Evolutionary conservation across 1,140 invertebrate species (phyloP).

Genomic region (Notospermus geniculatus): DNA sequence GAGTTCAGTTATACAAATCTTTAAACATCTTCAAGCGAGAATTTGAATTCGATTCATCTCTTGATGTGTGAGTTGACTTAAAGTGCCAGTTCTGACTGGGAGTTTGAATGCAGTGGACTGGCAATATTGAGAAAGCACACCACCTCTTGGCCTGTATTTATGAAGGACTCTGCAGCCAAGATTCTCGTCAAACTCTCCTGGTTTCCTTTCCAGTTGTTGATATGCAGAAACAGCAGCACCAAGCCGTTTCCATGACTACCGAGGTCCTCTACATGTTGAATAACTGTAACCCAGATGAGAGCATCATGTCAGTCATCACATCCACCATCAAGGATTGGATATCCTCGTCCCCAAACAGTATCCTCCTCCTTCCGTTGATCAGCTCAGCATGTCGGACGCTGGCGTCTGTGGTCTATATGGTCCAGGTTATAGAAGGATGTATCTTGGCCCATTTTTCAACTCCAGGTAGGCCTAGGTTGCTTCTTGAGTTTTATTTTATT

Average conservation of each 20-base stretch:
- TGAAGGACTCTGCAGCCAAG: too few relatives aligned
- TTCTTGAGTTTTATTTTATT: not conserved
- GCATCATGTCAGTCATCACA: slow-evolving; percentile 54
- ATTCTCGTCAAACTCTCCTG: too few relatives aligned
- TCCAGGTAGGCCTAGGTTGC: slow-evolving; percentile 29
- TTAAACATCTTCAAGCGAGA: too few relatives aligned
- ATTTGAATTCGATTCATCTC: too few relatives aligned
- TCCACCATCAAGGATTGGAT: slow-evolving; percentile 58
- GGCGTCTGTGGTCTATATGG: slow-evolving; percentile 46
- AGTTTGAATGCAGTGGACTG: too few relatives aligned
- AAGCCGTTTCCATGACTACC: slow-evolving; percentile 59
- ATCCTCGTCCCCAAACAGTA: slow-evolving; percentile 41
- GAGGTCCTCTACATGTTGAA: slow-evolving; percentile 56
- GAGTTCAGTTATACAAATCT: slow-evolving; percentile 42
- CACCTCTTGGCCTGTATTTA: too few relatives aligned
- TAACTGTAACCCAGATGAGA: slow-evolving; percentile 56
- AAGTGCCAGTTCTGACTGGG: too few relatives aligned
- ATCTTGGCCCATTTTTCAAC: slow-evolving; percentile 45
- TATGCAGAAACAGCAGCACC: slow-evolving; percentile 58
- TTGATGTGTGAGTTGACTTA: too few relatives aligned
- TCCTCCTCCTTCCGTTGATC: slow-evolving; percentile 45
- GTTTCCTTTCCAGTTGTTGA: slow-evolving; percentile 44
- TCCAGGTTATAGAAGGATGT: slow-evolving; percentile 43
- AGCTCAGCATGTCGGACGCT: slow-evolving; percentile 40
- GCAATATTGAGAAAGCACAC: too few relatives aligned